Base-by-base conservation (phyloP, 2,797 vertebrate species). In the Alectoris magna region DNA sequence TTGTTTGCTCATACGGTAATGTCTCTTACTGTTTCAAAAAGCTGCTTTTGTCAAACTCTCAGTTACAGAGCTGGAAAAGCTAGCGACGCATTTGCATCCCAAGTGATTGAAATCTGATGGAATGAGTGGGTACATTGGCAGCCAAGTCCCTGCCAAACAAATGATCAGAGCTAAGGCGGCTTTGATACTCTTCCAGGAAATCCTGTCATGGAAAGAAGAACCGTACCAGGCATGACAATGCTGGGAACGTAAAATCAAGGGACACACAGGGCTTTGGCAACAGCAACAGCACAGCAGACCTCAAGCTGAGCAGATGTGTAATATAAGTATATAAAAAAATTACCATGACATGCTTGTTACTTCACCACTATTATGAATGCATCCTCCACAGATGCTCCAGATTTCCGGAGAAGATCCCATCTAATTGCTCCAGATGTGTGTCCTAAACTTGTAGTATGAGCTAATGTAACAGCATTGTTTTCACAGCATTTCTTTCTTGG, bases 101-200 rank as follows among this genome's bases (percentile, higher is more conserved):
- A 23, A 43, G 64, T 26, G 78, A 85, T 9, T 72, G 93, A 82
- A 71, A 78, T 84, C 86, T 66, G 89, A 75, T 9, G 1, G 59
- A 77, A 31, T 6, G 29, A 80, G 53, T 4, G 82, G 23, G 73
- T 64, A 49, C 38, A 91, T 60, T 59, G 71, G 64, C 64, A 81
- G 53, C 39, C 38, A 41, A 34, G 39, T 71, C 0, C 0, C 81
- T 87, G 83, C 62, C 90, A 84, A 76, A 88, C 26, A 87, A 90
- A 89, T 72, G 49, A 39, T 91, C 76, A 76, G 74, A 70, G 75
- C 56, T 81, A 62, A 84, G 80, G 46, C 1, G 8, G 63, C 87
- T 96, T 92, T 94, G 90, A 88, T 87, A 73, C 22, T 38, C 76
- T 82, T 92, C 84, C 83, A 87, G 82, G 84, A 94, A 94, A 95